Conservation (phyloP, 2,888 invertebrate species). For the Hemistola chrysoprasaria region DNA sequence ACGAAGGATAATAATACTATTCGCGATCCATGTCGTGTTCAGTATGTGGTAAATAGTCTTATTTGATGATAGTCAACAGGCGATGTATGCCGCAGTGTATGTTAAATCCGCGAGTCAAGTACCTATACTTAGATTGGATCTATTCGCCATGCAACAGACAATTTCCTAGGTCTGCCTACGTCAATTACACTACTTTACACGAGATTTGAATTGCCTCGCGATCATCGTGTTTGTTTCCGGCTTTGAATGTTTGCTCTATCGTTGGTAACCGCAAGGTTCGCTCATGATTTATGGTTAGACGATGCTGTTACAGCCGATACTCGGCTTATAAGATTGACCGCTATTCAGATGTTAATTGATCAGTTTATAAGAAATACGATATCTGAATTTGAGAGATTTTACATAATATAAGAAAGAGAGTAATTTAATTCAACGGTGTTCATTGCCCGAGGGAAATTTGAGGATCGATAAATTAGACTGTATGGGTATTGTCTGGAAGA, state of each 20-base stretch:
- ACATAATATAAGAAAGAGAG: conserved; percentile 26
- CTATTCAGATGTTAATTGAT: conserved; percentile 23
- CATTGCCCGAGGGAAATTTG: conserved; percentile 35
- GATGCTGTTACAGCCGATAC: conserved; percentile 1
- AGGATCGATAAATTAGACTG: conserved; percentile 38
- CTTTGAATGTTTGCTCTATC: conserved; percentile 20
- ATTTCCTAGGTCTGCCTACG: conserved; percentile 40
- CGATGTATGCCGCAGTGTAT: conserved; percentile 22
- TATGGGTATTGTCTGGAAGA: conserved; percentile 38
- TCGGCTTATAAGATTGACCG: conserved; percentile 10
- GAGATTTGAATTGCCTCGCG: conserved; percentile 36
- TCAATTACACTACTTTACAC: conserved; percentile 46
- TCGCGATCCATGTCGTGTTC: conserved; percentile 34
- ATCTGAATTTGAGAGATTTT: conserved; percentile 19
- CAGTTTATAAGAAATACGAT: conserved; percentile 28
- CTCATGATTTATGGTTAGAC: conserved; percentile 6
- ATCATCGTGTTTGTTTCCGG: conserved; percentile 42
- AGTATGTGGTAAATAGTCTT: conserved; percentile 8
- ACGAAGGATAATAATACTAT: conserved; percentile 23
- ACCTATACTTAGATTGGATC: conserved; percentile 32
- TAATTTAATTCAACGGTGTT: conserved; percentile 14
- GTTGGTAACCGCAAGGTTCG: conserved; percentile 20
- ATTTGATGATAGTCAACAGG: conserved; percentile 7
- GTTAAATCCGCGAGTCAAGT: conserved; percentile 22
- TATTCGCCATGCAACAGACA: conserved; percentile 31